Evolutionary conservation across 2,888 invertebrate species (phyloP).

Genomic region (Drosophila cognata): DNA sequence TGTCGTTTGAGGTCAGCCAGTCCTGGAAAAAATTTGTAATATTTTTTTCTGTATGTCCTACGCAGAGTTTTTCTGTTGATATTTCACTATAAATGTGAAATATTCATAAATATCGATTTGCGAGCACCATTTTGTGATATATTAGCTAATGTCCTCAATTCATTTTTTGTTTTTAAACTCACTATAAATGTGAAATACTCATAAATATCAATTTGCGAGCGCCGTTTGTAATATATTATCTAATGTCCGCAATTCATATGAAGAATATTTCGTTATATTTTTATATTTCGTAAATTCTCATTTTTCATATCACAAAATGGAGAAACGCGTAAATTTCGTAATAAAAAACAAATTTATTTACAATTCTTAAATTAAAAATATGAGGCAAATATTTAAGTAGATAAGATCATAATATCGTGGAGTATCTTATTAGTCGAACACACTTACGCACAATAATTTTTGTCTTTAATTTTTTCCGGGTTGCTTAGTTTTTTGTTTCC

Average conservation of each 20-base stretch:
- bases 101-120: background rate
- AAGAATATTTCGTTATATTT: background rate
- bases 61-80: background rate
- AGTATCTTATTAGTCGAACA: background rate
- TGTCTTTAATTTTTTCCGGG: background rate
- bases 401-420: background rate
- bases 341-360: background rate
- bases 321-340: background rate
- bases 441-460: background rate
- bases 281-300: background rate
- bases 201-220: background rate
- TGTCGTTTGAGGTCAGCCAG: background rate
- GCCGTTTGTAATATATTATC: background rate
- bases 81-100: background rate
- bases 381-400: background rate
- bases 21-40: background rate
- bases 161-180: too few relatives aligned
- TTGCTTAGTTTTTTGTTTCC: conserved; percentile 16
- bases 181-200: background rate
- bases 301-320: background rate
- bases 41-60: background rate
- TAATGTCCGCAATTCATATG: background rate
- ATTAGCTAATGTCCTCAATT: background rate
- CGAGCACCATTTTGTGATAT: background rate
- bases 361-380: background rate